Conservation (phyloP, 2,888 invertebrate genomes). For the Pteria penguin region DNA sequence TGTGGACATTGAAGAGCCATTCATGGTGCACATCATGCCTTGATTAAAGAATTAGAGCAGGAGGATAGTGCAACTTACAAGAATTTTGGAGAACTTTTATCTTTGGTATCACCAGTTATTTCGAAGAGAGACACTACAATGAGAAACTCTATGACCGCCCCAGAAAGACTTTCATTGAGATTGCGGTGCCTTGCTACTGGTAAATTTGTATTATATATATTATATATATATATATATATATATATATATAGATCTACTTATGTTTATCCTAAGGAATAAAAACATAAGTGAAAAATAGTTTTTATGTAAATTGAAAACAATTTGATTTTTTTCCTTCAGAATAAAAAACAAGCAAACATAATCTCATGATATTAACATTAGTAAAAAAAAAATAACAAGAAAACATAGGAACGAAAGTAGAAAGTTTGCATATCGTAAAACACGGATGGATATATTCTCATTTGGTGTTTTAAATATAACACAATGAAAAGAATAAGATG, state of each 20-base stretch:
- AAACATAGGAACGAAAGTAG: not conserved
- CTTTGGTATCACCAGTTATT: slow-evolving; percentile 32
- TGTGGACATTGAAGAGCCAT: slow-evolving; percentile 9
- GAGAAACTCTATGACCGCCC: slow-evolving; percentile 33
- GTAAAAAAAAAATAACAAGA: no score
- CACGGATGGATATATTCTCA: not conserved
- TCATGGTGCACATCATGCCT: slow-evolving; percentile 23
- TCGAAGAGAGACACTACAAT: slow-evolving; percentile 20
- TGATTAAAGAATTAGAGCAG: slow-evolving; percentile 28
- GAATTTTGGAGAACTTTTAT: slow-evolving; percentile 33
- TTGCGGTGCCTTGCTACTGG: slow-evolving; percentile 35
- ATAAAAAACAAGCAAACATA: no score
- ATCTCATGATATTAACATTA: no score
- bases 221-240: no score
- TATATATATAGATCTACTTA: no score
- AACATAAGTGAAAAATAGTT: no score
- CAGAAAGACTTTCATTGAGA: slow-evolving; percentile 38
- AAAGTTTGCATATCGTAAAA: not conserved
- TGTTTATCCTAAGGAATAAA: no score
- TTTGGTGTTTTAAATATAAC: no score
- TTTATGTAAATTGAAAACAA: no score
- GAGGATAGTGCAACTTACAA: slow-evolving; percentile 24
- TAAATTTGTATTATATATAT: not conserved
- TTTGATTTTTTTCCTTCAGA: no score
- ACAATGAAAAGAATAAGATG: no score